Base-by-base conservation (phyloP, 2,888 invertebrate species). In the Cheiracanthium punctorium region DNA sequence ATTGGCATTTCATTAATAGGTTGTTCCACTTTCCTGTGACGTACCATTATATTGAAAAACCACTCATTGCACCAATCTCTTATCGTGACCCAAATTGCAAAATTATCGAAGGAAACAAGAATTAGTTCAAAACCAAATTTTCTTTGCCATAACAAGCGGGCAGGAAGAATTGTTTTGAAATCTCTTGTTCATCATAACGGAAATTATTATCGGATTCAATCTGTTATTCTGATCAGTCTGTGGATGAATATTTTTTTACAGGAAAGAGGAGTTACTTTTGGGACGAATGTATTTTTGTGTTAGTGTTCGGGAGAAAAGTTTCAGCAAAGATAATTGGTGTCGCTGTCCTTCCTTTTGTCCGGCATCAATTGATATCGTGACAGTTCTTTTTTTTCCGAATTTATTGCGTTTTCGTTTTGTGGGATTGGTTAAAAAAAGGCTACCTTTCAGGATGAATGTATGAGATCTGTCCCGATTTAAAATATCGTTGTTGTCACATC, bases 291-390 rank as follows among this genome's bases (percentile, higher is more conserved):
- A 20, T 20, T 58, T 58, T 58, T 58, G 58, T 58, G 24, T 48
- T 10, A 48, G 2, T 10, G 43, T 17, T 48, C 14, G 43, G 69
- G 69, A 58, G 71, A 43, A 71, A 71, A 82, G 67, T 73, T 72
- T 48, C 41, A 20, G 29, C 30, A 14, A 14, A 8, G 14, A 17
- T 82, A 82, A 82, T 82, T 82, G 76, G 82, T 76, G 76, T 69
- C 70, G 74, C 29, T 37, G 74, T 37, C 76, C 75, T 37, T 58
- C 24, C 17, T 58, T 58, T 24, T 58, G 24, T 24, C 24, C 24
- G 5, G 7, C n/a, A 48, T n/a, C 12, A 48, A 4, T 37, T 37
- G 7, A 58, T 58, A 24, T 17, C 24, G 58, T 12, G 58, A 58
- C 58, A 58, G 24, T 24, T 58, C 12, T 24, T n/a, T n/a, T n/a